These are phyloP conservation scores for Tauraco hartlaubi DNA, from an alignment of 2,797 vertebrate genomes.

Conservation along the genomic window DNA sequence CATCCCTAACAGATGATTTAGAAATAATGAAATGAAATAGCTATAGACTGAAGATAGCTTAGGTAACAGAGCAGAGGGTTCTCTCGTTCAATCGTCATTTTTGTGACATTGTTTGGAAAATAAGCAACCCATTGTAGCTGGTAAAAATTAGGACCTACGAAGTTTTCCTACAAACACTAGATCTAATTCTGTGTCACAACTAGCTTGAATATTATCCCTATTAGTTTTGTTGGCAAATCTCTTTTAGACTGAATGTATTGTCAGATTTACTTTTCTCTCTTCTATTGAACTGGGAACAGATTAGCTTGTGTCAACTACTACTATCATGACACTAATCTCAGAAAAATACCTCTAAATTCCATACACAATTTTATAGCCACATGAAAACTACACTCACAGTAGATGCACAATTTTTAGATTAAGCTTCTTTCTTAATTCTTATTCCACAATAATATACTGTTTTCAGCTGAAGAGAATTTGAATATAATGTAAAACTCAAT, in stretches of 20 bases:
- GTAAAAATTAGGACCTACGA: background rate
- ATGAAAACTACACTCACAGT: background rate
- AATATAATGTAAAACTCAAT: background rate
- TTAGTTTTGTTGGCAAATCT: background rate
- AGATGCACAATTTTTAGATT: background rate
- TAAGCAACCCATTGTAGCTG: background rate
- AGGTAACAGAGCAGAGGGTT: background rate
- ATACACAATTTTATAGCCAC: background rate
- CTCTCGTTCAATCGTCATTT: background rate
- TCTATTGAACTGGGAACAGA: background rate
- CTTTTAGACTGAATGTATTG: background rate
- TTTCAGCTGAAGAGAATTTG: background rate
- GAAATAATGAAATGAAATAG: background rate
- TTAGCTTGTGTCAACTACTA: background rate
- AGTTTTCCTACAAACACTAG: background rate
- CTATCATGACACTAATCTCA: background rate
- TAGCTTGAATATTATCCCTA: background rate
- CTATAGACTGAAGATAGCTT: background rate
- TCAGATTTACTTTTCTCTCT: background rate
- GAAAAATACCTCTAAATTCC: background rate
- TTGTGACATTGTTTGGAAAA: background rate
- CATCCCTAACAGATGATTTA: background rate
- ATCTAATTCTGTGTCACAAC: background rate
- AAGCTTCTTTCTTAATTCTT: background rate
- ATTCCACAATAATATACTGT: background rate